Evolutionary conservation across 2,797 vertebrate genomes (phyloP).

Genomic region (Alectoris magna): DNA sequence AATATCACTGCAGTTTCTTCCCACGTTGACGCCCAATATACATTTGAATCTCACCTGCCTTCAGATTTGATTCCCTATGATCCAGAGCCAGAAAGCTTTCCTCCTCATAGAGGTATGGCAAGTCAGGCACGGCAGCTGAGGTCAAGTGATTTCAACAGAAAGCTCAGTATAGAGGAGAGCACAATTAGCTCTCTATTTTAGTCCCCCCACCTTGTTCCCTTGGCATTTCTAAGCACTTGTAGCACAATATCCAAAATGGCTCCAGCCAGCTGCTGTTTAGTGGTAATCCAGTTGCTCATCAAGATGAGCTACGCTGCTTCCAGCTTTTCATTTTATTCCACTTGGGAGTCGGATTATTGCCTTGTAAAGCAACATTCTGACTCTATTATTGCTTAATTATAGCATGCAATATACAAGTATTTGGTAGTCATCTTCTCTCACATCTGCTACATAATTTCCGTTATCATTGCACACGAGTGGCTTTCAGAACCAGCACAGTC

Average conservation of each 20-base stretch:
- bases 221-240: slow-evolving; percentile 31
- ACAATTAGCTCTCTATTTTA: not conserved
- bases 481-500: not conserved
- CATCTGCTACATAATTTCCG: slow-evolving; percentile 55
- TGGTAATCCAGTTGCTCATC: slow-evolving; percentile 30
- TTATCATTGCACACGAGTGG: slow-evolving; percentile 14
- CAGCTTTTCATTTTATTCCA: slow-evolving; percentile 61
- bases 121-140: not conserved
- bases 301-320: slow-evolving; percentile 39
- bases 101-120: not conserved
- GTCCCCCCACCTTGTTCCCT: not conserved
- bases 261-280: slow-evolving; percentile 46
- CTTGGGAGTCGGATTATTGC: slow-evolving; percentile 61
- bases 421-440: slow-evolving; percentile 16
- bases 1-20: not conserved
- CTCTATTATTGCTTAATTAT: slow-evolving; percentile 61
- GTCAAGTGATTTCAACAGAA: not conserved
- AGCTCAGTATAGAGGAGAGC: not conserved
- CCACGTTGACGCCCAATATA: not conserved
- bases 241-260: not conserved
- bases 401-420: slow-evolving; percentile 20
- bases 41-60: not conserved
- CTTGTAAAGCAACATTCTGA: slow-evolving; percentile 58
- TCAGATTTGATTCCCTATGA: not conserved
- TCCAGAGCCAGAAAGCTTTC: not conserved